Percentiles rank a stretch among this genome's conserved stretches.
Evolutionary conservation across 2,797 vertebrate species (phyloP).

Genomic region (Lerista edwardsae): DNA sequence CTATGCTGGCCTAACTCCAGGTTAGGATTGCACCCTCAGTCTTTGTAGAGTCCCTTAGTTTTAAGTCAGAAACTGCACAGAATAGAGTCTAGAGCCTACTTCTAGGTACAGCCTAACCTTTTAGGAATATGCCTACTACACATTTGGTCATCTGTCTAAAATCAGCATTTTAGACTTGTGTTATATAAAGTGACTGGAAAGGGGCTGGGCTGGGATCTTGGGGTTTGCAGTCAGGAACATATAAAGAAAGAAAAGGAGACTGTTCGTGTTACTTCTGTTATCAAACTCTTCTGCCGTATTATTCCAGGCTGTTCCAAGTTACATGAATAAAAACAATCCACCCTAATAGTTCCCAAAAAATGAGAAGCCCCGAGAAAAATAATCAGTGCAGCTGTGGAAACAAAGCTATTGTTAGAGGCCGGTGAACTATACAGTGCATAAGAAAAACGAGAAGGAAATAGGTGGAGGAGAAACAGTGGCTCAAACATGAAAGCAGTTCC

Average conservation of each 20-base stretch:
- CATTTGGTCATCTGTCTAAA: not conserved
- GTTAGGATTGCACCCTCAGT: too few relatives aligned
- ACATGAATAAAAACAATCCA: slow-evolving; percentile 75
- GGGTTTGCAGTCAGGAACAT: slow-evolving; percentile 41
- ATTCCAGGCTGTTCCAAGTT: slow-evolving; percentile 68
- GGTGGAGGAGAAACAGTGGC: slow-evolving; percentile 65
- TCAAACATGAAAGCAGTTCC: slow-evolving; percentile 60
- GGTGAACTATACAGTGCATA: slow-evolving; percentile 66
- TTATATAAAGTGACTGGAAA: slow-evolving; percentile 3
- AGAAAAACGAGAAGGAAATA: slow-evolving; percentile 70
- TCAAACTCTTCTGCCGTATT: slow-evolving; percentile 72
- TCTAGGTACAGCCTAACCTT: not conserved
- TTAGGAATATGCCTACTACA: slow-evolving; percentile 26
- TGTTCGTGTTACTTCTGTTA: slow-evolving; percentile 61
- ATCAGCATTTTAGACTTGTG: slow-evolving; percentile 4
- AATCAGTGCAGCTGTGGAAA: slow-evolving; percentile 74
- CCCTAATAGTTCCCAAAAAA: slow-evolving; percentile 64
- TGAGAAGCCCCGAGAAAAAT: slow-evolving; percentile 66
- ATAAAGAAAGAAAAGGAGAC: slow-evolving; percentile 49
- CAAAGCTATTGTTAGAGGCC: slow-evolving; percentile 70
- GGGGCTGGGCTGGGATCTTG: not conserved
- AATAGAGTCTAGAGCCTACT: not conserved
- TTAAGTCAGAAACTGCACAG: not conserved
- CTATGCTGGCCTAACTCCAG: too few relatives aligned
- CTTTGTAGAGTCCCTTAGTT: slow-evolving; percentile 8